Percentiles rank a stretch among this genome's conserved stretches.
Conservation (phyloP, 2,797 vertebrate species). For the Hippoglossus hippoglossus region DNA sequence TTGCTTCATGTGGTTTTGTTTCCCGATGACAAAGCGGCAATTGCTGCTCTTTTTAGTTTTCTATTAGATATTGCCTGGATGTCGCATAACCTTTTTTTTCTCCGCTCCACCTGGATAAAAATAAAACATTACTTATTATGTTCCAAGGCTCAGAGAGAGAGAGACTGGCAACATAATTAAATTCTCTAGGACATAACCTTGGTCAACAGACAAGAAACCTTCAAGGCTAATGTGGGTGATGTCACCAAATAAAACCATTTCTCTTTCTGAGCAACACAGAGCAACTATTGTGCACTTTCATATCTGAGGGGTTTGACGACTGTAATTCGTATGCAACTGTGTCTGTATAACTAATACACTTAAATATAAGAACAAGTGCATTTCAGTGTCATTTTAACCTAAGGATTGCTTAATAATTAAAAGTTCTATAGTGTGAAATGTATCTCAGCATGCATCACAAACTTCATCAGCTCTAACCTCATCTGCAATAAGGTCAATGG, state of each 20-base stretch:
- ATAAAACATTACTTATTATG: not conserved
- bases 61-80: not conserved
- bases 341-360: not conserved
- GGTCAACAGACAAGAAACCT: not conserved
- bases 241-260: constrained; percentile 4
- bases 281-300: not conserved
- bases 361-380: not conserved
- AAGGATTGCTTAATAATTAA: constrained; percentile 8
- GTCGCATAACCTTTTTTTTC: not conserved
- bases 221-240: not conserved
- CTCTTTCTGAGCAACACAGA: constrained; percentile 5
- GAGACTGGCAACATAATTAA: not conserved
- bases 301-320: not conserved
- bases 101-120: not conserved
- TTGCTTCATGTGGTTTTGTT: not conserved
- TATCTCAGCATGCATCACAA: constrained; percentile 38
- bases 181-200: not conserved
- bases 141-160: not conserved
- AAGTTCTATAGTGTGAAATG: constrained; percentile 19
- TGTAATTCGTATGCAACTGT: not conserved
- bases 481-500: constrained; percentile 49
- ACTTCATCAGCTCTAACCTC: constrained; percentile 32
- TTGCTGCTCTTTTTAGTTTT: not conserved
- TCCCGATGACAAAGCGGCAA: not conserved
- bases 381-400: constrained; percentile 11